Percentiles rank a stretch among this genome's conserved stretches.
These are phyloP conservation scores for Scaptomyza polygonia DNA, from an alignment of 2,888 invertebrate species.

Conservation along the genomic window DNA sequence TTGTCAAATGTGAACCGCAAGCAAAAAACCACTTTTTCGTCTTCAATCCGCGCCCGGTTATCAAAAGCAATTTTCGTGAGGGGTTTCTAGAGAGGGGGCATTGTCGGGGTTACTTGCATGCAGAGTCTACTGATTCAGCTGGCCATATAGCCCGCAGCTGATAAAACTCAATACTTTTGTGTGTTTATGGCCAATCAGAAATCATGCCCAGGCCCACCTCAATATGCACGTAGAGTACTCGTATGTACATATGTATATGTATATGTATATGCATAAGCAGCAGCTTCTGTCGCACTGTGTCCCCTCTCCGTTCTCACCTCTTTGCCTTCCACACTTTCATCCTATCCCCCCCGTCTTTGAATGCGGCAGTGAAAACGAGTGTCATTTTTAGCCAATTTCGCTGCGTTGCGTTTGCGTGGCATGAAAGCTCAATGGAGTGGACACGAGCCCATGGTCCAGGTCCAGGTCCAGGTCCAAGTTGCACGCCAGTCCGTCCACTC, in stretches of 20 bases:
- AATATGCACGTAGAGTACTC: slow-evolving; percentile 20
- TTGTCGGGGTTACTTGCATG: not conserved
- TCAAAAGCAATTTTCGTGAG: slow-evolving; percentile 69
- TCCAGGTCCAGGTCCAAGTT: slow-evolving; percentile 2
- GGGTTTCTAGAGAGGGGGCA: not conserved
- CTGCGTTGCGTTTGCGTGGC: slow-evolving; percentile 75
- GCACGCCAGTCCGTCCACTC: slow-evolving; percentile 17
- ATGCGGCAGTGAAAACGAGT: slow-evolving; percentile 67
- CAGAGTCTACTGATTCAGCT: slow-evolving; percentile 18
- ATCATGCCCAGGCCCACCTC: slow-evolving; percentile 77
- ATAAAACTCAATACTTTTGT: slow-evolving; percentile 79
- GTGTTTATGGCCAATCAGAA: slow-evolving; percentile 79
- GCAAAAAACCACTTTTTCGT: slow-evolving; percentile 75
- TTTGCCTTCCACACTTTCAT: not conserved
- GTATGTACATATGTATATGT: not conserved
- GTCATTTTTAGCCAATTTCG: slow-evolving; percentile 78
- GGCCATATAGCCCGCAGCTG: slow-evolving; percentile 76
- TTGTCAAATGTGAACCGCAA: slow-evolving; percentile 72
- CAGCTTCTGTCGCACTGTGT: slow-evolving; percentile 44
- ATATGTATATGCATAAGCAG: slow-evolving; percentile 64
- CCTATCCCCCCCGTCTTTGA: not conserved
- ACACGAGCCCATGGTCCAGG: slow-evolving; percentile 68
- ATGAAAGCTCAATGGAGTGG: slow-evolving; percentile 78
- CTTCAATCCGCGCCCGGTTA: slow-evolving; percentile 68
- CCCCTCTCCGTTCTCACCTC: not conserved